A percentile compares a stretch with the other conserved stretches of the same genome.
Evolutionary conservation across 2,888 invertebrate genomes (phyloP).

Genomic region (Phortica okadai): DNA sequence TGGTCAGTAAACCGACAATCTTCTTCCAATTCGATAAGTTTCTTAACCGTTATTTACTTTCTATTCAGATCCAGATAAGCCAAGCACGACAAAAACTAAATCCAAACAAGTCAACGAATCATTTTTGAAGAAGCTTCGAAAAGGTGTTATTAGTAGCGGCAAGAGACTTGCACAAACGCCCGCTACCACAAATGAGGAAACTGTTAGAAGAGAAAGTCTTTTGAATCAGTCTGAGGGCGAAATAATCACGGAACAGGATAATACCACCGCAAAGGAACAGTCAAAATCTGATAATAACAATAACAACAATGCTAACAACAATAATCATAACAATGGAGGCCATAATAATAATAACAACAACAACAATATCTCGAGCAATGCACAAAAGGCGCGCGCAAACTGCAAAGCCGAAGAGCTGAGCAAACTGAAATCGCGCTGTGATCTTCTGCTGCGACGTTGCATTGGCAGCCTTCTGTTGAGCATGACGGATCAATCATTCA

Average conservation of each 20-base stretch:
- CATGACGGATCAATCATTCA: constrained; percentile 88
- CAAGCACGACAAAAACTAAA: constrained; percentile 45
- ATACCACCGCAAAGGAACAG: constrained; percentile 51
- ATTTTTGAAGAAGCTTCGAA: constrained; percentile 55
- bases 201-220: constrained; percentile 21
- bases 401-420: constrained; percentile 88
- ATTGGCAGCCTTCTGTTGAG: constrained; percentile 88
- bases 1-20: constrained; percentile 45
- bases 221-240: constrained; percentile 53
- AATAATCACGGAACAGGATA: constrained; percentile 38
- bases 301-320: constrained; percentile 38
- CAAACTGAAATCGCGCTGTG: constrained; percentile 84
- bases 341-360: constrained; percentile 38
- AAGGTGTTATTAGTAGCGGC: constrained; percentile 18
- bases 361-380: constrained; percentile 52
- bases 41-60: constrained; percentile 1
- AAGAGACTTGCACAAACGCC: constrained; percentile 57
- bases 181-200: constrained; percentile 26
- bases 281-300: constrained; percentile 32
- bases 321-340: not conserved
- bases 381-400: constrained; percentile 85
- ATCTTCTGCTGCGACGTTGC: constrained; percentile 87
- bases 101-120: constrained; percentile 61
- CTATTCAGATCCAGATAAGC: constrained; percentile 21
- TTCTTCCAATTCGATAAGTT: not conserved